Percentiles rank a stretch among this genome's conserved stretches.
These are phyloP conservation scores for Cyclina sinensis DNA, from an alignment of 1,140 invertebrate genomes.

Conservation along the genomic window DNA sequence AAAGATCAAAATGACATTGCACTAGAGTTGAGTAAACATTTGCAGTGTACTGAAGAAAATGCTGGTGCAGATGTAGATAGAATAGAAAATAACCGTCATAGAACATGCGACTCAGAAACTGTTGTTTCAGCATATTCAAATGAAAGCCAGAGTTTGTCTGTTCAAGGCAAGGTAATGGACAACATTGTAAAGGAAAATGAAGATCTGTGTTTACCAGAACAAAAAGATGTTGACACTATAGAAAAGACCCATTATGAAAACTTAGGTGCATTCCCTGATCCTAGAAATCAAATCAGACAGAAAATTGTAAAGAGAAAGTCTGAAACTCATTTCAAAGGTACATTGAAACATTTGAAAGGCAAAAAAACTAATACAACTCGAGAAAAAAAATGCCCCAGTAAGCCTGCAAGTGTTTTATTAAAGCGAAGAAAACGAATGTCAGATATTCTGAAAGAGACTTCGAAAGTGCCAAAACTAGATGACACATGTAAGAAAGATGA, in stretches of 20 bases:
- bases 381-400: background rate
- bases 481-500: background rate
- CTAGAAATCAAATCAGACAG: background rate
- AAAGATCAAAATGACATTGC: background rate
- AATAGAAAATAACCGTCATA: too few relatives aligned
- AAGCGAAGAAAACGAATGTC: background rate
- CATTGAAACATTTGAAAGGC: background rate
- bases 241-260: too few relatives aligned
- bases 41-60: too few relatives aligned
- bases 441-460: background rate
- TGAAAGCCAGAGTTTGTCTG: too few relatives aligned
- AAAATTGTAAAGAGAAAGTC: background rate
- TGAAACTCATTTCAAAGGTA: background rate
- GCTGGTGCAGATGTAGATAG: too few relatives aligned
- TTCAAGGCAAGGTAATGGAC: background rate
- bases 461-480: slow-evolving; percentile 5
- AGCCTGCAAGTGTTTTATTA: background rate
- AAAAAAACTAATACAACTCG: background rate
- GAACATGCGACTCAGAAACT: too few relatives aligned
- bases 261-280: too few relatives aligned
- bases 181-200: background rate
- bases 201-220: background rate
- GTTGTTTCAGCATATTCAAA: too few relatives aligned
- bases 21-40: background rate
- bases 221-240: too few relatives aligned